phyloP scores from a whole-genome alignment of 2,113 vertebrate species.

The Nipponia nippon region DNA sequence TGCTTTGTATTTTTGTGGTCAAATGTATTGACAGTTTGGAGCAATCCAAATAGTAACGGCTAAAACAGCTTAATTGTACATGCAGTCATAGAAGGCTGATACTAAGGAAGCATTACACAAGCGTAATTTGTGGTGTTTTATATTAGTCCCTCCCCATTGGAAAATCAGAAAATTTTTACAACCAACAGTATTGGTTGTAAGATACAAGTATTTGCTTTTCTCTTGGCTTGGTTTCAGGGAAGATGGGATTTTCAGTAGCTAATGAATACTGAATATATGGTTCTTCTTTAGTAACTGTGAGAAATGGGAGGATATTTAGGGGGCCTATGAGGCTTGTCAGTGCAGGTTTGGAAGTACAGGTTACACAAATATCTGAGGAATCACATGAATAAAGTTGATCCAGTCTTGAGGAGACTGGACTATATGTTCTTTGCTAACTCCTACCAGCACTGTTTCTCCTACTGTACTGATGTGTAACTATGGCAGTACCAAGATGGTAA shows the following conservation, averaged over 20 bases:
- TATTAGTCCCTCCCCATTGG: neutral
- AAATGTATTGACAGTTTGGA: slow-evolving; percentile 23
- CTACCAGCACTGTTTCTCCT: neutral
- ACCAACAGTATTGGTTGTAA: neutral
- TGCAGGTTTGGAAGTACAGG: neutral
- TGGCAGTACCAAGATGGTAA: neutral
- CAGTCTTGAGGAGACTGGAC: neutral
- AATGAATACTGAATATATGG: neutral
- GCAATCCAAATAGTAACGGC: neutral
- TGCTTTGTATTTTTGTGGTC: slow-evolving; percentile 28
- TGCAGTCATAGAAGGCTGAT: neutral
- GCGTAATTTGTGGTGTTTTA: neutral
- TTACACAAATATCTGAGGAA: neutral
- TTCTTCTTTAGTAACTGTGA: neutral
- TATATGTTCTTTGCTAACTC: neutral
- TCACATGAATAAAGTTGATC: neutral
- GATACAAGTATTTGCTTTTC: neutral
- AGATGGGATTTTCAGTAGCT: neutral
- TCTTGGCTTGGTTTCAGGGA: neutral
- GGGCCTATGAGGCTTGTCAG: neutral
- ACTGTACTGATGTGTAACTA: neutral
- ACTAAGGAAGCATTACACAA: neutral
- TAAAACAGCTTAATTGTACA: neutral
- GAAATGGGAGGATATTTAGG: neutral
- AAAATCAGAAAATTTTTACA: neutral